Base-by-base conservation (phyloP, 2,113 vertebrate genomes). In the Cephalopholis sonnerati region DNA sequence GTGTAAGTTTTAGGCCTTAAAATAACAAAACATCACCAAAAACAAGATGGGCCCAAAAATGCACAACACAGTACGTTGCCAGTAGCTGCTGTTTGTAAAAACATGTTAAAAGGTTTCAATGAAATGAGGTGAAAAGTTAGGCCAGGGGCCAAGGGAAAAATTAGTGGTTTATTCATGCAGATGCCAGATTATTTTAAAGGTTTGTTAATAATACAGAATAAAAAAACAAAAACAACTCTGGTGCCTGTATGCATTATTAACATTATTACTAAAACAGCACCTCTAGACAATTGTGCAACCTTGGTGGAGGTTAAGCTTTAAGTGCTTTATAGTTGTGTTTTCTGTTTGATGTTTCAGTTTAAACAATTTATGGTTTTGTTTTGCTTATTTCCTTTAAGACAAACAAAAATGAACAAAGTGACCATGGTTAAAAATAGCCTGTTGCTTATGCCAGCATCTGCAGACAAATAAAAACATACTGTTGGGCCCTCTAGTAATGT, bases 401-500 rank as follows among this genome's bases (percentile, higher is more conserved):
- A 64, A 76, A 36, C 32, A 25, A 57, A 46, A 65, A 65, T 7
- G 1, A 24, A 65, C 12, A 22, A 50, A 66, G 64, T 62, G 24
- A 41, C 32, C 67, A 7, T 53, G 44, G 27, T 59, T 62, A 44
- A 44, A 79, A 69, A 62, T 44, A 51, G 53, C 62, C 55, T 68
- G 55, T 62, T 83, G 82, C 64, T 74, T 55, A 27, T 63, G 46
- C 50, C 58, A 48, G 48, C 44, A 72, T 82, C 75, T 74, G 50
- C 64, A 69, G 22, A 75, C 54, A 84, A 59, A 78, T 67, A 46
- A 51, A 77, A 69, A 70, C 74, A 82, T 51, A 54, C 27, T 71
- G 70, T 53, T 66, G 27, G 17, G 41, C 41, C 55, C 51, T 63
- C 54, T 57, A 70, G 50, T 83, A 66, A 76, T 90, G 87, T 86